Evolutionary conservation across 2,797 vertebrate species (phyloP), one percentile per base, ranked within the genome.

Genomic region (Tympanoctomys barrerae): DNA sequence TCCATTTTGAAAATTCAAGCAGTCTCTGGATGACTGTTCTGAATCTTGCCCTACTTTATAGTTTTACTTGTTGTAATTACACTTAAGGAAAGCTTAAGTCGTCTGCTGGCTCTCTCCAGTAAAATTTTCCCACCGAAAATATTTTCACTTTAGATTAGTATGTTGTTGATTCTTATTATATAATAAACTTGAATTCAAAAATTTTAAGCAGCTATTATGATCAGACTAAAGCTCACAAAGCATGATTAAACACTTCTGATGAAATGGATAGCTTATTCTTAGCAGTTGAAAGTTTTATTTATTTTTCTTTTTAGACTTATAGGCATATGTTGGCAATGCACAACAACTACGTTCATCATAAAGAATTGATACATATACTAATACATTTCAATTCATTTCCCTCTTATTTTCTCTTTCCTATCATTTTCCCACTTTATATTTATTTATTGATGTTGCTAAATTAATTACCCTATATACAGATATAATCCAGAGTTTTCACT

Each of bases 1-100:
- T 84, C 19, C 12, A 75, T 62, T 49, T 83, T 94, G 46, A 80
- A 80, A 94, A 36, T 75, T 73, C 2, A 94, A 92, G 31, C 62
- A 36, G 7, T 66, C 18, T 39, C n/a, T 57, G 26, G 4, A 39
- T 82, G 18, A 42, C 46, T 86, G 7, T 42, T 89, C 57, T 96
- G 26, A 90, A 64, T 87, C 39, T 86, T 92, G 28, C 24, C 11
- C 24, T 84, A 52, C 28, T 83, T 78, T 79, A 46, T 1, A 79
- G 26, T 66, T 94, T 82, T 66, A 13, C 22, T 16, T 57, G 28
- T 66, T 73, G 12, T 71, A 78, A 81, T 71, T 70, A 81, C 1
- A 57, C 2, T 54, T 54, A 79, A 87, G 21, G 21, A 16, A 87
- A 54, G 24, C 36, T 57, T 57, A 71, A 10, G 2, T 64, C 7